These are phyloP conservation scores for Ictalurus furcatus DNA, from an alignment of 2,113 vertebrate genomes.

Conservation along the genomic window DNA sequence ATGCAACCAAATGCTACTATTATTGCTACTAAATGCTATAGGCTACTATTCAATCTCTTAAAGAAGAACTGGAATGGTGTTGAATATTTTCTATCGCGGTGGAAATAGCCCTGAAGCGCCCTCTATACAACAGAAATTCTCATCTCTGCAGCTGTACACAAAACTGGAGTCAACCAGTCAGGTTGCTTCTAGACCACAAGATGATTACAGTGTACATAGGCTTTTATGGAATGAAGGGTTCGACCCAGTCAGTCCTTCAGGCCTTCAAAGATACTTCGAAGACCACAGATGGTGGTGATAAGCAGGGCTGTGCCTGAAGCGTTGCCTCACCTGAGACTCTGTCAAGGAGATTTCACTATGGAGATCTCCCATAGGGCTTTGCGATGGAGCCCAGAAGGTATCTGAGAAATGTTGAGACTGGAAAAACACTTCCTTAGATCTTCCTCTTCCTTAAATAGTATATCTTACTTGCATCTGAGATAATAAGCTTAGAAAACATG, in stretches of 20 bases:
- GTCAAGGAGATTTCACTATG: conserved; percentile 51
- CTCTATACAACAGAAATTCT: not conserved
- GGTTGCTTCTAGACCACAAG: not conserved
- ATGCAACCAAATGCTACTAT: not conserved
- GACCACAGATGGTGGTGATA: conserved; percentile 23
- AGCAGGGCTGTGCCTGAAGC: conserved; percentile 11
- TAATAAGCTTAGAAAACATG: conserved; percentile 30
- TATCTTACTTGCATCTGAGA: not conserved
- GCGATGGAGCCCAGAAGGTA: not conserved
- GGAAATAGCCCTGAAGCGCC: not conserved
- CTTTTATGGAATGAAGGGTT: not conserved
- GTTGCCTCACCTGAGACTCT: conserved; percentile 44
- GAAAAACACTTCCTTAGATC: conserved; percentile 17
- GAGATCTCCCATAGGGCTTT: conserved; percentile 32
- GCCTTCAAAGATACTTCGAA: conserved; percentile 19
- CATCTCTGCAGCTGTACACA: not conserved
- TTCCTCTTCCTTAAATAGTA: conserved; percentile 1
- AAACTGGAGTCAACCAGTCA: not conserved
- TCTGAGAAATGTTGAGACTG: conserved; percentile 34
- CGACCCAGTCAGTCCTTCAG: not conserved
- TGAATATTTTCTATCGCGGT: not conserved
- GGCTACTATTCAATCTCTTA: not conserved
- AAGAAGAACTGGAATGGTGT: not conserved
- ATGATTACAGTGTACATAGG: not conserved
- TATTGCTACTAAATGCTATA: too few species aligned